These are phyloP conservation scores for Thecocarcelia acutangulata DNA, from an alignment of 2,888 invertebrate genomes.

Conservation along the genomic window DNA sequence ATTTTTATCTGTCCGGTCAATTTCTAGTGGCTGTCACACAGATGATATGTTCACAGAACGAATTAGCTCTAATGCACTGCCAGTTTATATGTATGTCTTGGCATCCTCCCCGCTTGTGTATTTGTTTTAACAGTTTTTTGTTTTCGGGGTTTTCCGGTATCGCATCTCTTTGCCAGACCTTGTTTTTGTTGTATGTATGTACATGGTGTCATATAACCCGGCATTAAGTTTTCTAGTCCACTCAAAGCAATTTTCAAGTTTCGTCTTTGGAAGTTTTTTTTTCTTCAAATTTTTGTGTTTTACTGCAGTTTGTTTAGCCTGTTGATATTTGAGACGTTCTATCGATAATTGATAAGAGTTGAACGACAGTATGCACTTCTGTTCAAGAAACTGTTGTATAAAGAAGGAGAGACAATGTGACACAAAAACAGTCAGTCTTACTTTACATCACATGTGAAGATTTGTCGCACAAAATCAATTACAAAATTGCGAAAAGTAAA, in stretches of 20 bases:
- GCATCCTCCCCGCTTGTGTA: neutral
- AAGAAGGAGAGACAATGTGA: neutral
- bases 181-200: neutral
- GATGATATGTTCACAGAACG: slow-evolving; percentile 37
- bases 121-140: neutral
- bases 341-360: slow-evolving; percentile 68
- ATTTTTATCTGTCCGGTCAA: slow-evolving; percentile 44
- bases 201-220: slow-evolving; percentile 58
- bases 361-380: slow-evolving; percentile 18
- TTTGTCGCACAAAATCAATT: slow-evolving; percentile 56
- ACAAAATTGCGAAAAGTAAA: slow-evolving; percentile 25
- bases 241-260: slow-evolving; percentile 1
- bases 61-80: slow-evolving; percentile 1
- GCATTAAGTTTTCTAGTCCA: slow-evolving; percentile 48
- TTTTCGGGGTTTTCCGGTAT: neutral
- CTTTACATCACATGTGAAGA: slow-evolving; percentile 21
- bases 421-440: neutral
- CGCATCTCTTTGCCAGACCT: neutral
- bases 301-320: slow-evolving; percentile 14
- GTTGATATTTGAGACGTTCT: slow-evolving; percentile 65
- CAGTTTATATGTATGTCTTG: slow-evolving; percentile 20
- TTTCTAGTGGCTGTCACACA: slow-evolving; percentile 30
- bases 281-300: slow-evolving; percentile 3
- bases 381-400: neutral
- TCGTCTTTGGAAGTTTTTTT: neutral